Evolutionary conservation across 1,140 invertebrate species (phyloP).

Genomic region (Sinella curviseta): DNA sequence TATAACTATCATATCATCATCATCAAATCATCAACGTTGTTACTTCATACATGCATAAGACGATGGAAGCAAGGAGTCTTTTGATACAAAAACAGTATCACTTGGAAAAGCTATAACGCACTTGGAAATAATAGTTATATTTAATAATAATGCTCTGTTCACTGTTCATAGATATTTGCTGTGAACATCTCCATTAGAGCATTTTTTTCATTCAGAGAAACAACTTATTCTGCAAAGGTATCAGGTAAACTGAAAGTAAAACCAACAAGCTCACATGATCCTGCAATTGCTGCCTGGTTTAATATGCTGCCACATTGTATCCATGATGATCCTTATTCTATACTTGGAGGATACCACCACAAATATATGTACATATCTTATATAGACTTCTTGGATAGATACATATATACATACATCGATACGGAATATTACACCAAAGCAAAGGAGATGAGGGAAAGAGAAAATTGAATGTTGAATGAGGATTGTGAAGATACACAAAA

Average conservation of each 20-base stretch:
- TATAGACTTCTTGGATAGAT: no score
- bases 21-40: slow-evolving; percentile 1
- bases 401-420: no score
- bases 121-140: no score
- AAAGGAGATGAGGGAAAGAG: slow-evolving; percentile 6
- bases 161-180: neutral
- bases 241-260: neutral
- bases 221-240: slow-evolving; percentile 4
- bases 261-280: neutral
- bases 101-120: neutral
- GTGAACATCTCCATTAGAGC: slow-evolving; percentile 22
- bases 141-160: neutral
- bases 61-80: neutral
- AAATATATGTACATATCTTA: no score
- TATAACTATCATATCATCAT: neutral
- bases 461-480: neutral
- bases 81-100: neutral
- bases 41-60: neutral
- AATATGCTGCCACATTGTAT: no score
- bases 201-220: slow-evolving; percentile 10
- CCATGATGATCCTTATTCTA: no score
- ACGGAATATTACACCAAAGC: neutral
- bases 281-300: neutral
- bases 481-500: neutral
- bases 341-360: no score